Evolutionary conservation across 2,797 vertebrate genomes (phyloP).

Genomic region (Sparidentex hasta): DNA sequence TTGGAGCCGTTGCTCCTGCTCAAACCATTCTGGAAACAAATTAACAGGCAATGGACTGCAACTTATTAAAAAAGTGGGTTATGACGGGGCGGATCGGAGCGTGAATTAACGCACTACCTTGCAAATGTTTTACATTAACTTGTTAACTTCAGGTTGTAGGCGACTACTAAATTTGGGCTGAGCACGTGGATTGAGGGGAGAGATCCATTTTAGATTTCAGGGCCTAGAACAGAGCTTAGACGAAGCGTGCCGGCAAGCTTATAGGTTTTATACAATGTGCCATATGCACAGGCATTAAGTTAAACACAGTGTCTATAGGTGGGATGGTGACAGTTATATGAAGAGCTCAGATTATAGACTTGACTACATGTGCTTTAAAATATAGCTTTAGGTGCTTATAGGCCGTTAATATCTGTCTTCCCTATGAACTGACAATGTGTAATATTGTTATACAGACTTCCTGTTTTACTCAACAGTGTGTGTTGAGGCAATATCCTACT

Average conservation of each 20-base stretch:
- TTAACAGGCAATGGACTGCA: slow-evolving; percentile 87
- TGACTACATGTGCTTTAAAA: slow-evolving; percentile 5
- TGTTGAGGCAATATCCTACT: background rate
- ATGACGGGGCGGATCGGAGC: slow-evolving; percentile 80
- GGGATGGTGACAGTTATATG: slow-evolving; percentile 4
- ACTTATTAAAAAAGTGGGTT: slow-evolving; percentile 84
- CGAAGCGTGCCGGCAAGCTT: slow-evolving; percentile 33
- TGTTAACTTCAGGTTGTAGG: slow-evolving; percentile 68
- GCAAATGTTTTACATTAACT: slow-evolving; percentile 78
- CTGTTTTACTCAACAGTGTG: background rate
- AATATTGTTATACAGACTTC: background rate
- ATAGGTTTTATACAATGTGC: slow-evolving; percentile 32
- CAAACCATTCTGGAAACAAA: slow-evolving; percentile 83
- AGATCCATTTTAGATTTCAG: slow-evolving; percentile 55
- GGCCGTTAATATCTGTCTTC: background rate
- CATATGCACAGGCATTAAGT: slow-evolving; percentile 7
- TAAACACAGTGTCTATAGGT: slow-evolving; percentile 11
- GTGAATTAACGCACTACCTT: slow-evolving; percentile 77
- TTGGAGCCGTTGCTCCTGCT: slow-evolving; percentile 75
- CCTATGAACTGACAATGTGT: background rate
- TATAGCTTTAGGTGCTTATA: background rate
- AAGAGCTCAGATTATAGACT: slow-evolving; percentile 23
- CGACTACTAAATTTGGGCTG: slow-evolving; percentile 51
- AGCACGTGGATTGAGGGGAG: slow-evolving; percentile 29
- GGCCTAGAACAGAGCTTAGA: slow-evolving; percentile 44